Percentiles rank a stretch among this genome's conserved stretches.
Conservation (phyloP, 2,888 invertebrate genomes). For the Caenorhabditis imperialis region DNA sequence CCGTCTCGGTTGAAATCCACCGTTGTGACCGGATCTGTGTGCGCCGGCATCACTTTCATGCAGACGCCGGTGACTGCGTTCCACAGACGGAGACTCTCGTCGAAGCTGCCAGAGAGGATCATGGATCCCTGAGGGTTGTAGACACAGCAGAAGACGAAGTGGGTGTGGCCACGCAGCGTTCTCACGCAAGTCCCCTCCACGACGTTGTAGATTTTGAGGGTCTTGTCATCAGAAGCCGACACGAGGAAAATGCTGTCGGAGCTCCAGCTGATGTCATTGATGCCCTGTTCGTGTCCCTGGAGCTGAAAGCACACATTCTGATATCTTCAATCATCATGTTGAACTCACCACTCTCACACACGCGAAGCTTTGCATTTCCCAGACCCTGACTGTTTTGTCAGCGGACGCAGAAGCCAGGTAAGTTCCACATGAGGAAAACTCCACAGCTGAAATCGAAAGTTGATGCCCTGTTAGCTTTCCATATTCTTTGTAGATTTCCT, state of each 20-base stretch:
- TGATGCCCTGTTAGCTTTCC: slow-evolving; percentile 85
- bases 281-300: slow-evolving; percentile 96
- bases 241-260: slow-evolving; percentile 93
- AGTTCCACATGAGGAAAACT: slow-evolving; percentile 75
- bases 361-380: slow-evolving; percentile 84
- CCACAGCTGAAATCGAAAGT: slow-evolving; percentile 92
- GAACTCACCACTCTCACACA: slow-evolving; percentile 98
- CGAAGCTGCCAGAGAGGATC: slow-evolving; percentile 98
- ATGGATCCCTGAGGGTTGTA: slow-evolving; percentile 99
- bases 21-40: slow-evolving; percentile 98
- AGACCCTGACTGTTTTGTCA: slow-evolving; percentile 75
- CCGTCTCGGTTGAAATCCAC: slow-evolving; percentile 87
- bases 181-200: slow-evolving; percentile 92
- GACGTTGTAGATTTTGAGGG: slow-evolving; percentile 82
- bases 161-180: slow-evolving; percentile 98
- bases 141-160: slow-evolving; percentile 99
- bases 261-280: slow-evolving; percentile 99
- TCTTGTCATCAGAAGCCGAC: slow-evolving; percentile 96
- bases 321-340: not conserved
- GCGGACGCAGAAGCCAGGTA: slow-evolving; percentile 73
- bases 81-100: slow-evolving; percentile 99
- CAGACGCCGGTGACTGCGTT: slow-evolving; percentile 97
- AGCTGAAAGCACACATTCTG: slow-evolving; percentile 82
- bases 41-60: slow-evolving; percentile 96
- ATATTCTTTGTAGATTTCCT: slow-evolving; percentile 54